Base-by-base conservation (phyloP, 2,888 invertebrate genomes). In the Mythimna ferrago region DNA sequence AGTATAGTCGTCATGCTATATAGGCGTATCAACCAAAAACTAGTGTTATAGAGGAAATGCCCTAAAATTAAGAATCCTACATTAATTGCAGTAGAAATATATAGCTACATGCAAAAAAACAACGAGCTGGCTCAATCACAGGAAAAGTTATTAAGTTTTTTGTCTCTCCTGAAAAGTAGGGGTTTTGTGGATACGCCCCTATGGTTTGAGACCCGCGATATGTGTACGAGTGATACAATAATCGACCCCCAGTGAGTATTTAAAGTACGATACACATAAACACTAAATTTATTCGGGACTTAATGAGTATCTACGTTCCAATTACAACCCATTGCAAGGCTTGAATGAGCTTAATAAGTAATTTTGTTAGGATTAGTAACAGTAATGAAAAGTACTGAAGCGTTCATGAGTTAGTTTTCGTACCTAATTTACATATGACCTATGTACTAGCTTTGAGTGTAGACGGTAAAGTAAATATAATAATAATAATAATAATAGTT, bases 361-460 rank as follows among this genome's bases (percentile, higher is more conserved):
- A 84, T 84, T 84, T 82, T 78, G 80, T 80, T 78, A 56, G 72
- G 74, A 80, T 78, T 76, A 84, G 73, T 44, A 71, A 66, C 44
- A 67, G 78, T 78, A 78, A 80, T 84, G 82, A 82, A 84, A 82
- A 80, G 71, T 84, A 68, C 73, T 71, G 38, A 73, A 70, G 66
- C 65, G 58, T 80, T 76, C 6, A 51, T 9, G 56, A 53, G 64
- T 61, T 61, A 69, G 51, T 38, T 57, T 48, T 63, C 21, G 38
- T 66, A 61, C 19, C 54, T 60, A 64, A 1, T 79, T 79, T 74
- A 70, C 60, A 74, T 66, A 70, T n/a, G 54, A 56, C 26, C 62
- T 73, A 48, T 51, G 19, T 62, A 38, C 53, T 57, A 48, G 38
- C 53, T 77, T 65, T 62, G 32, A 65, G 57, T 21, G 53, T 56